These are phyloP conservation scores for Eubucco bourcierii DNA, from an alignment of 2,113 vertebrate species.

Conservation along the genomic window DNA sequence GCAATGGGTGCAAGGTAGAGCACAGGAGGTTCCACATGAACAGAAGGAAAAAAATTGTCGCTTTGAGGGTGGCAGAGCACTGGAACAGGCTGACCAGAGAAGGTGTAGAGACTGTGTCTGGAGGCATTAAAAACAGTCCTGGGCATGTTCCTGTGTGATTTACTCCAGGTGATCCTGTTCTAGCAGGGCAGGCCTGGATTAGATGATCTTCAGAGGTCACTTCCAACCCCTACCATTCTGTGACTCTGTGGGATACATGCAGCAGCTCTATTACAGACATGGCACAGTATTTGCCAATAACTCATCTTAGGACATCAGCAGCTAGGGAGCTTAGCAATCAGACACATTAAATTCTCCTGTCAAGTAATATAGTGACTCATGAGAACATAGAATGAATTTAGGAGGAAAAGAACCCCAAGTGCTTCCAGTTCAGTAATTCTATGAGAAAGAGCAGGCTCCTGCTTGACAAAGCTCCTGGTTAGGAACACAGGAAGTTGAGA, in stretches of 20 bases:
- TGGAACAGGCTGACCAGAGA: too few species aligned
- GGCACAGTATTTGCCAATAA: neutral
- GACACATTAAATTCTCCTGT: neutral
- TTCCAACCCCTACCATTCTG: too few species aligned
- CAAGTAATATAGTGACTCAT: neutral
- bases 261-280: neutral
- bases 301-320: neutral
- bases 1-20: too few species aligned
- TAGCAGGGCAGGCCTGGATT: too few species aligned
- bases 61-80: too few species aligned
- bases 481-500: neutral
- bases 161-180: too few species aligned
- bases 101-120: too few species aligned
- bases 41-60: too few species aligned
- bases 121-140: too few species aligned
- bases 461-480: neutral
- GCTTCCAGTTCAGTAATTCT: neutral
- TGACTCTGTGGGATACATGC: too few species aligned
- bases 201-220: neutral
- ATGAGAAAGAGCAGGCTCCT: neutral
- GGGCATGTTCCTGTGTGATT: too few species aligned
- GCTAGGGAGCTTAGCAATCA: neutral
- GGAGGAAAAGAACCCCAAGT: neutral
- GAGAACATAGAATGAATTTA: neutral
- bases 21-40: too few species aligned